Percentiles rank a stretch among this genome's conserved stretches.
phyloP scores from a whole-genome alignment of 2,888 invertebrate species.

The Vanessa cardui region DNA sequence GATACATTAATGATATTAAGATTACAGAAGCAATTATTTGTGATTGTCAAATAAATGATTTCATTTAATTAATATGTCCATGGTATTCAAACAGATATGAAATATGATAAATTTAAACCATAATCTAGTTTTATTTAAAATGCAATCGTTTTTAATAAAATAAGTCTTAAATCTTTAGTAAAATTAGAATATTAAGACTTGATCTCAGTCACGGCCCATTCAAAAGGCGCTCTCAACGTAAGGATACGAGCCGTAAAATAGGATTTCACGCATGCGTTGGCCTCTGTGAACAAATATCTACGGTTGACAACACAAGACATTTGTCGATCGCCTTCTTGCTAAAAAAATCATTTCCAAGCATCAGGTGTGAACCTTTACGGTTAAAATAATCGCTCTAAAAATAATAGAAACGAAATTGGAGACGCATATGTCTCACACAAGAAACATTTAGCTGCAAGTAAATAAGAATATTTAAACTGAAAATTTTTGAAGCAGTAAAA shows the following conservation, averaged over 20 bases:
- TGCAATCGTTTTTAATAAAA: neutral
- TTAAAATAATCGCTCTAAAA: neutral
- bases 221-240: constrained; percentile 78
- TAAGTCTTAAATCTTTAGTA: constrained; percentile 29
- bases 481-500: too few relatives aligned
- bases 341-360: constrained; percentile 20
- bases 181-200: constrained; percentile 42
- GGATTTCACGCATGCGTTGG: constrained; percentile 80
- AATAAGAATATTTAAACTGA: too few relatives aligned
- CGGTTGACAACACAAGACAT: constrained; percentile 75
- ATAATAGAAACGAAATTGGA: neutral
- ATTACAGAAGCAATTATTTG: too few relatives aligned
- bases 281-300: constrained; percentile 79
- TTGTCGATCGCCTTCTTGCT: constrained; percentile 59
- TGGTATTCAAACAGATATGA: too few relatives aligned
- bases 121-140: neutral
- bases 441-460: too few relatives aligned
- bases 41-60: too few relatives aligned
- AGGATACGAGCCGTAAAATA: constrained; percentile 80
- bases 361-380: constrained; percentile 7
- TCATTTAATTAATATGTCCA: too few relatives aligned
- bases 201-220: constrained; percentile 72
- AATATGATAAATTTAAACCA: too few relatives aligned
- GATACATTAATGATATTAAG: too few relatives aligned
- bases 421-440: too few relatives aligned